Percentiles rank a stretch among this genome's conserved stretches.
phyloP scores from a whole-genome alignment of 2,888 invertebrate genomes.

The Apamea sordens region DNA sequence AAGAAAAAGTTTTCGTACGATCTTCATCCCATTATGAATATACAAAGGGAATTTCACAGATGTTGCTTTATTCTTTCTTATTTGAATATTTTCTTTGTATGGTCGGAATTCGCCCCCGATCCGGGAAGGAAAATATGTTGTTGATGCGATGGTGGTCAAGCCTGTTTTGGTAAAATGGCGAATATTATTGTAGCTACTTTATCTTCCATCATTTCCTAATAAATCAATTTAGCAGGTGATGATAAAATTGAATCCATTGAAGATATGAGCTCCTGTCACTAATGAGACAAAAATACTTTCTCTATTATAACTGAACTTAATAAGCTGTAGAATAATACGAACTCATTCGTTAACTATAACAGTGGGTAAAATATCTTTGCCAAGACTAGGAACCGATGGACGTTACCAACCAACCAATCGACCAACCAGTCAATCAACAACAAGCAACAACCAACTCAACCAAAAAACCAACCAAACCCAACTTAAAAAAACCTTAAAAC shows the following conservation, averaged over 20 bases:
- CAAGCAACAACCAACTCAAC: too few species aligned
- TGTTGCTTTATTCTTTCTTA: slow-evolving; percentile 49
- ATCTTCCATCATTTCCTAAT: not conserved
- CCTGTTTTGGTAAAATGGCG: not conserved
- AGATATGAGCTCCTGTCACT: not conserved
- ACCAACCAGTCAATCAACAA: too few species aligned
- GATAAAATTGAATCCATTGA: too few species aligned
- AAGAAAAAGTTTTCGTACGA: slow-evolving; percentile 53
- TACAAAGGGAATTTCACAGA: slow-evolving; percentile 59
- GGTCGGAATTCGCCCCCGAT: slow-evolving; percentile 35
- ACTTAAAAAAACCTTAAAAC: not conserved
- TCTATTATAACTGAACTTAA: too few species aligned
- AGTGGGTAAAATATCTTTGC: not conserved
- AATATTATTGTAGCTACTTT: not conserved
- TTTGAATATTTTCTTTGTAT: slow-evolving; percentile 56
- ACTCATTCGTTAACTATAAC: not conserved
- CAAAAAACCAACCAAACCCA: too few species aligned
- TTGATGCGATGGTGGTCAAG: not conserved
- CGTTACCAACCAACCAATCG: too few species aligned
- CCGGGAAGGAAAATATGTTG: slow-evolving; percentile 33
- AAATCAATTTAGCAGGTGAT: not conserved
- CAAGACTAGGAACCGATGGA: not conserved
- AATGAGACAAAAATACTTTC: too few species aligned
- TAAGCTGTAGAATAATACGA: not conserved
- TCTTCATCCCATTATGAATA: slow-evolving; percentile 52